phyloP scores from a whole-genome alignment of 1,140 invertebrate genomes.

The Heliconius nattereri region DNA sequence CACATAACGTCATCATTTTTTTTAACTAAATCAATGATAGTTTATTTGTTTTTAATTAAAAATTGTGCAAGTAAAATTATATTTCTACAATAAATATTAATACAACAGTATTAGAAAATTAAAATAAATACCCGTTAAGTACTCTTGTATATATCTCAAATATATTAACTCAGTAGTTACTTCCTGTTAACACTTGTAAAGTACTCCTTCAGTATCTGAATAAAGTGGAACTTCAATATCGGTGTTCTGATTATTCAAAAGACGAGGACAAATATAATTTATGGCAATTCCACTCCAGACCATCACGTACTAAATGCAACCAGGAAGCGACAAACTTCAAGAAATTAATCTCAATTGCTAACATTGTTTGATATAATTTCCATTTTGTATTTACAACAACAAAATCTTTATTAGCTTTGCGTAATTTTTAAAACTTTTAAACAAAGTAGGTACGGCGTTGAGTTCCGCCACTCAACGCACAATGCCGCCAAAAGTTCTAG shows the following conservation, averaged over 20 bases:
- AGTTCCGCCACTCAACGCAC: no score
- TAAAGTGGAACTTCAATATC: neutral
- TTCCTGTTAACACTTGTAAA: neutral
- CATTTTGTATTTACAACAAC: neutral
- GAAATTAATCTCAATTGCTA: conserved; percentile 2
- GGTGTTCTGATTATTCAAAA: neutral
- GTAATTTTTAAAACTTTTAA: neutral
- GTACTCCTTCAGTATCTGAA: neutral
- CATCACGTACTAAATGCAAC: conserved; percentile 6
- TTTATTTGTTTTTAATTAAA: no score
- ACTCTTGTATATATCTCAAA: neutral
- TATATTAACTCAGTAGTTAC: neutral
- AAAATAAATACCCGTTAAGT: no score
- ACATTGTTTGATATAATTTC: neutral
- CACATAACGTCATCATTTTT: no score
- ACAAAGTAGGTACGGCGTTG: no score
- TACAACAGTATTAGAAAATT: no score
- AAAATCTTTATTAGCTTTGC: neutral
- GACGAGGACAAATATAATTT: neutral
- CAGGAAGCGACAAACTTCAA: neutral
- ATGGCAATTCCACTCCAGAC: neutral
- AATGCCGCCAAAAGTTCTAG: no score
- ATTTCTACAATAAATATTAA: no score
- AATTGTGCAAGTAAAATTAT: no score
- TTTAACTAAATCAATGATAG: no score